A percentile compares a stretch with the other conserved stretches of the same genome.
These are phyloP conservation scores for Eretmochelys imbricata DNA, from an alignment of 2,113 vertebrate species.

Conservation along the genomic window DNA sequence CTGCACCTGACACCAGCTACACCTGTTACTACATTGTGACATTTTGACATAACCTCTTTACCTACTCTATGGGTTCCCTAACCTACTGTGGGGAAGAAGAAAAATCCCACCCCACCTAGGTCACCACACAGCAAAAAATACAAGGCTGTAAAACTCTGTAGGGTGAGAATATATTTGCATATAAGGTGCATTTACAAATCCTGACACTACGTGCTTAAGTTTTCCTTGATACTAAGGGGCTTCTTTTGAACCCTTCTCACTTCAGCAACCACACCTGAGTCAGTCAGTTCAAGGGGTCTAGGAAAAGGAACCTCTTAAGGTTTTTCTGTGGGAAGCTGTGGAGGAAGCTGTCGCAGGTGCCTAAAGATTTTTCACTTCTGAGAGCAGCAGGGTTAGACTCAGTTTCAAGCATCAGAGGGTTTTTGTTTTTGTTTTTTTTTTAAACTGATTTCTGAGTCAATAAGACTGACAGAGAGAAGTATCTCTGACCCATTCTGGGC, in stretches of 20 bases:
- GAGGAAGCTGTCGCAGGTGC: not conserved
- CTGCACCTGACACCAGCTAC: too few relatives aligned
- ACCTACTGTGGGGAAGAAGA: not conserved
- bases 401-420: not conserved
- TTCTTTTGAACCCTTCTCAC: not conserved
- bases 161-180: not conserved
- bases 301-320: not conserved
- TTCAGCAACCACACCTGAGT: not conserved
- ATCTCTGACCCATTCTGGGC: rapidly evolving
- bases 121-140: not conserved
- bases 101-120: not conserved
- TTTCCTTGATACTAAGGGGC: not conserved
- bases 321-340: not conserved
- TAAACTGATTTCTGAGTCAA: not conserved
- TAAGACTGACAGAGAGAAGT: not conserved
- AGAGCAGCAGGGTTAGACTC: not conserved
- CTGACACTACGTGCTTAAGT: not conserved
- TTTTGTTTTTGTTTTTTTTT: rapidly evolving
- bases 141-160: not conserved
- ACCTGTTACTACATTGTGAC: too few relatives aligned
- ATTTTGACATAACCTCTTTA: too few relatives aligned
- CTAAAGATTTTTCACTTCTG: not conserved
- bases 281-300: not conserved
- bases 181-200: not conserved
- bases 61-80: too few relatives aligned